Evolutionary conservation across 2,888 invertebrate genomes (phyloP), one percentile per base, ranked within the genome.

Genomic region (Ametastegia equiseti): DNA sequence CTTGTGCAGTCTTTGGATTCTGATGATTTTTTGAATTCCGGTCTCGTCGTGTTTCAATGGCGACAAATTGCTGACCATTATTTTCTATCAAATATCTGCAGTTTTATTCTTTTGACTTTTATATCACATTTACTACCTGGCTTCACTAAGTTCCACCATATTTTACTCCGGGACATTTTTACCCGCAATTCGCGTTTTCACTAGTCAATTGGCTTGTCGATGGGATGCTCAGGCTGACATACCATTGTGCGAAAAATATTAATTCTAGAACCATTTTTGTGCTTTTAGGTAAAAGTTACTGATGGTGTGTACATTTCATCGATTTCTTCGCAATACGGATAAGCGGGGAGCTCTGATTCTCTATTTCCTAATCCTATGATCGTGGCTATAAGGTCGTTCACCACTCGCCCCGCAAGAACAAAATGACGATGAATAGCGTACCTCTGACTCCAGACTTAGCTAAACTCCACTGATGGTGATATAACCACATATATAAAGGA

Each of bases 401-500:
- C 42, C 60, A 63, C 42, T 45, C 39, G 63, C 33, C 42, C 30
- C 39, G 63, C 33, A 27, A 42, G 60, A 27, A 36, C 36, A n/a
- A 77, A 57, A 77, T 77, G 7, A 57, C 36, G 77, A 77, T 23
- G 54, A 9, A 77, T 77, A 57, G 77, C 57, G 77, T 50, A 42
- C 57, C 77, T 57, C 77, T 77, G 77, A 50, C 73, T 47, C 30
- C 73, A 73, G 73, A 73, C 73, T 73, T 73, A 50, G 73, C 47
- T 73, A 50, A 73, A 77, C 77, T 57, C 39, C 77, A 50, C 77
- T 77, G 77, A 77, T 77, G 77, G 77, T 78, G 42, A 78, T 78
- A 78, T 78, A 78, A 78, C 60, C 78, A 78, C 78, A 78, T 63
- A 63, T 78, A 78, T 78, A 78, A 78, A 78, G 78, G 78, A 78